Base-by-base conservation (phyloP, 2,797 vertebrate genomes). In the Nothura maculosa region DNA sequence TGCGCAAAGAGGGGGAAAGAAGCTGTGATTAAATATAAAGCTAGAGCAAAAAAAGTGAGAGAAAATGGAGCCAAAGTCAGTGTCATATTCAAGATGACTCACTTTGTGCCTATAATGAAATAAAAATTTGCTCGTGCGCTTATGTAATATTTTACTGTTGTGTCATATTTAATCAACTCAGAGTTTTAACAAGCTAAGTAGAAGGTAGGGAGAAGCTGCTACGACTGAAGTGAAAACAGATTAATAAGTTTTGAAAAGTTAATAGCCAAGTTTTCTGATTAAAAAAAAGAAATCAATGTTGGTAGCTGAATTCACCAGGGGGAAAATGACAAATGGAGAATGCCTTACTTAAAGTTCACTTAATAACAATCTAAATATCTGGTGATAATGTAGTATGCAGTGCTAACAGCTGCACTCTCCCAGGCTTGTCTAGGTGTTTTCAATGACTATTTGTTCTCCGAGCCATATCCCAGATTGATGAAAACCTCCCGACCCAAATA, bases 31-130 rank as follows among this genome's bases (percentile, higher is more conserved):
- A 97, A 97, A 97, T 97, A 96, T 82, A 97, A 97, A 96, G 96
- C 88, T 83, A 87, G 89, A 96, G 96, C 10, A 92, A 96, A 97
- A 97, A 96, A 96, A 95, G 87, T 95, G 94, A 97, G 94, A 97
- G 89, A 96, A 97, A 95, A 97, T 95, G 92, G 22, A 96, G 94
- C 95, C 91, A 93, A 95, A 93, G 85, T 70, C 77, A 90, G 81
- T 97, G 96, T 96, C 92, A 87, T 96, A 96, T 93, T 96, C 85
- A 87, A 95, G 97, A 97, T 97, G 97, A 98, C 97, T 98, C 97
- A 97, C 82, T 96, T 96, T 94, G 88, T 64, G 80, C 92, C 28
- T 57, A 93, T 96, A 97, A 97, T 95, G 94, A 93, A 97, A 96
- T 93, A 97, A 96, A 97, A 95, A 92, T 93, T 92, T 96, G 90